Conservation (phyloP, 2,888 invertebrate species). For the Bhutanitis thaidina region DNA sequence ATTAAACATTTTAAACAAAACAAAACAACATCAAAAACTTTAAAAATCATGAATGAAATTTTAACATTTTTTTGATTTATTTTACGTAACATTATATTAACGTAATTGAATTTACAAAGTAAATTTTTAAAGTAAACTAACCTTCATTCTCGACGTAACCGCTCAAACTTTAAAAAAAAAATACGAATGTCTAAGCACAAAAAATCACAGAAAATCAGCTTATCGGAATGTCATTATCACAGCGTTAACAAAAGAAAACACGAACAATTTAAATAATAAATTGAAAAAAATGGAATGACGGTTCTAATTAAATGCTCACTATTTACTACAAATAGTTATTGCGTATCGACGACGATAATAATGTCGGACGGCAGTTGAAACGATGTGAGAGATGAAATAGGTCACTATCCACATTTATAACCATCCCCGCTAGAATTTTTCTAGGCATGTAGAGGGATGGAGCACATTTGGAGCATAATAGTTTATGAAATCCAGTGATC, state of each 20-base stretch:
- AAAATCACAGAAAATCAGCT: background rate
- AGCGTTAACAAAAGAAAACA: background rate
- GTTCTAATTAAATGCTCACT: background rate
- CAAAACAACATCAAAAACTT: too few species aligned
- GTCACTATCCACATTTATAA: conserved; percentile 60
- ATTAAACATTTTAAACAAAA: too few species aligned
- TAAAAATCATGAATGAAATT: too few species aligned
- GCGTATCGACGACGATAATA: conserved; percentile 16
- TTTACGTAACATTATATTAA: too few species aligned
- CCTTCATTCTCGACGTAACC: conserved; percentile 11
- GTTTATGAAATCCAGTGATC: too few species aligned
- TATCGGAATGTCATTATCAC: conserved; percentile 16
- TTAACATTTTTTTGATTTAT: too few species aligned
- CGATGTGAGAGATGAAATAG: conserved; percentile 63
- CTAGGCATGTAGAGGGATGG: background rate
- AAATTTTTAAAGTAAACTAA: background rate
- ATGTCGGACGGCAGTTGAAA: conserved; percentile 35
- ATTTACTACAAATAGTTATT: too few species aligned
- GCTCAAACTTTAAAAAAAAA: background rate
- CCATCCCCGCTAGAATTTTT: conserved; percentile 48
- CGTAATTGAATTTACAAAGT: too few species aligned
- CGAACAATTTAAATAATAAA: background rate
- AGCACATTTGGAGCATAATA: too few species aligned
- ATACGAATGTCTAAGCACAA: conserved; percentile 6
- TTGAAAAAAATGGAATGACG: background rate